Base-by-base conservation (phyloP, 2,113 vertebrate species). In the Protomyctophum bolini region DNA sequence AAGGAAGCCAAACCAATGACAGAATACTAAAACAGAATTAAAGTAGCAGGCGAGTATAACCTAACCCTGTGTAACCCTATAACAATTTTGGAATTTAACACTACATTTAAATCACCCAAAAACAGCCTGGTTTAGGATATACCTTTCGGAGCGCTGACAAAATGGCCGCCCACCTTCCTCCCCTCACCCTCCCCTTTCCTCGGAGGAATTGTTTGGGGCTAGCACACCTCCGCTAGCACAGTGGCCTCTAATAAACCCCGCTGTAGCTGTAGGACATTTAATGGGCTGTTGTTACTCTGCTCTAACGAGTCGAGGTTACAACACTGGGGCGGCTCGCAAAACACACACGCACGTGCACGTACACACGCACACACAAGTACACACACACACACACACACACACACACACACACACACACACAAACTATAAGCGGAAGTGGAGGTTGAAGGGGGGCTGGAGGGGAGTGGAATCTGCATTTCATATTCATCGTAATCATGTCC, bases 401-500 rank as follows among this genome's bases (percentile, higher is more conserved):
- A 2, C 21, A 21, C 21, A 21, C 21, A 2, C 21, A 21, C 21
- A 21, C 21, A 21, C 21, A 21, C 21, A 21, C 21, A 21, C 21
- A 1, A 21, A 21, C 21, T 21, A 21, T 12, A 45, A 65, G 55
- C 50, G 51, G 21, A 55, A 50, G 60, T 15, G 49, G 21, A 47
- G 15, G 29, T 49, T 14, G 45, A 41, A 2, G 3, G 33, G 10
- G 14, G 21, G 56, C 1, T 6, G 51, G 58, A 41, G 15, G 12
- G 49, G 49, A 12, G 12, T 46, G 66, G 61, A 67, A 28, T 48
- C 46, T 14, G 29, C 57, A 55, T 45, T 66, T 67, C 28, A n/a
- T 68, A 59, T 77, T 62, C 56, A 50, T 57, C 68, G 33, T 73
- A 73, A 79, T 73, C 75, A 61, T 9, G 63, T 76, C 75, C 63